Conservation (phyloP, 2,113 vertebrate species). For the Salvator merianae region DNA sequence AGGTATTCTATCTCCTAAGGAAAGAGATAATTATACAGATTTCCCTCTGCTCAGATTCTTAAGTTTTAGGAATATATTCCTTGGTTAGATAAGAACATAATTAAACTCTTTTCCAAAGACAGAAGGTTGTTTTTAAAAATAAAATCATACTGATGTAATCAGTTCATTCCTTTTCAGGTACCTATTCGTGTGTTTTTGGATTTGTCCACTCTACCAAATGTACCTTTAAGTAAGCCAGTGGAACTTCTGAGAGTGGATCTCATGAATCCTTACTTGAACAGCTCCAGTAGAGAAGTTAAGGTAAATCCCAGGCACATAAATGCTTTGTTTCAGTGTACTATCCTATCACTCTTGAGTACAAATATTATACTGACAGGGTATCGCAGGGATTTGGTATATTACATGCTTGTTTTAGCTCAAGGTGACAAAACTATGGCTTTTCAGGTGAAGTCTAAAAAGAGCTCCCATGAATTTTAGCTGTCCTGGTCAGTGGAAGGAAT, state of each 20-base stretch:
- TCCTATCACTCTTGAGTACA: not conserved
- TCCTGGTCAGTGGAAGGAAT: no score
- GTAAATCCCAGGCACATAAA: constrained; percentile 66
- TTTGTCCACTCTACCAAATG: constrained; percentile 85
- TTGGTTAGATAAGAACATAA: not conserved
- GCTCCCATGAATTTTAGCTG: no score
- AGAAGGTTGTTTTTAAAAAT: not conserved
- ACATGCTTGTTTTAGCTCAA: not conserved
- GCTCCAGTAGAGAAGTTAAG: constrained; percentile 84
- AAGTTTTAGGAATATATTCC: not conserved
- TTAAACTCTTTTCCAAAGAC: not conserved
- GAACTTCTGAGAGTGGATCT: constrained; percentile 91
- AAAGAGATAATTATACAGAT: not conserved
- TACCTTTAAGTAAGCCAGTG: constrained; percentile 84
- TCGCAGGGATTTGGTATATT: not conserved
- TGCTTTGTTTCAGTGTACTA: not conserved
- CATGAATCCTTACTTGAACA: constrained; percentile 86
- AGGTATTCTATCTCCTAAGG: not conserved
- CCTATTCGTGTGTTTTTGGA: constrained; percentile 93
- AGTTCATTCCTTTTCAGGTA: constrained; percentile 74
- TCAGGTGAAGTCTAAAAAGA: no score
- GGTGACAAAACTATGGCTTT: no score
- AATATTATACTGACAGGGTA: not conserved
- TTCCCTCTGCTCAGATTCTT: not conserved
- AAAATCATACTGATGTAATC: not conserved